phyloP scores from a whole-genome alignment of 2,113 vertebrate genomes.

The Heptranchias perlo region DNA sequence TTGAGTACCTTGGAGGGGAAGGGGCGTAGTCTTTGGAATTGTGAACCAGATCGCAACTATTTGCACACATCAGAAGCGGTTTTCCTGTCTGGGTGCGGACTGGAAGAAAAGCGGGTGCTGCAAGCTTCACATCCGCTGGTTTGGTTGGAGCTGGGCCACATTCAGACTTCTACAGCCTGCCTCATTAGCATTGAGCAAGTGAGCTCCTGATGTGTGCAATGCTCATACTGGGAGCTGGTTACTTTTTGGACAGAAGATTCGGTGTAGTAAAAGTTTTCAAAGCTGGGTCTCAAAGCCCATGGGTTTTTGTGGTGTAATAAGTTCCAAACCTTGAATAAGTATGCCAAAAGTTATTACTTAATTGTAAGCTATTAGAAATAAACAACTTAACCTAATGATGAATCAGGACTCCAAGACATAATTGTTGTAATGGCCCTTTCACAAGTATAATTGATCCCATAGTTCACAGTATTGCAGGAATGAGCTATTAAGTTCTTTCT shows the following conservation, averaged over 20 bases:
- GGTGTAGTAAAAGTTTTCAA: no score
- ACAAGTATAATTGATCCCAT: background rate
- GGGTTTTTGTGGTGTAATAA: background rate
- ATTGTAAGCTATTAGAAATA: background rate
- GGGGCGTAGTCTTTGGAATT: background rate
- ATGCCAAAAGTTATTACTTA: background rate
- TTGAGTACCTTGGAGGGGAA: background rate
- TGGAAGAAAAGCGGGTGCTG: no score
- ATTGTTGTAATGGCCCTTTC: background rate
- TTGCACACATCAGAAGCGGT: no score
- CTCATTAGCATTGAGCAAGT: no score
- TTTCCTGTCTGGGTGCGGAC: no score
- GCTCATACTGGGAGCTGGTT: background rate
- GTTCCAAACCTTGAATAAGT: background rate
- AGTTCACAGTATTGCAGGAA: background rate
- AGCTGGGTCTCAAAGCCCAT: background rate
- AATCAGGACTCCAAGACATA: background rate
- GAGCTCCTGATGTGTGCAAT: background rate
- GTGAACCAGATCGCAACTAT: background rate
- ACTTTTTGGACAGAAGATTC: no score
- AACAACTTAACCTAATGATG: background rate
- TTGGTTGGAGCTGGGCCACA: background rate
- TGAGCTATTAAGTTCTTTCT: background rate
- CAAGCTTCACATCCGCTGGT: no score
- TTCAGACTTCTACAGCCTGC: background rate